Evolutionary conservation across 2,113 vertebrate genomes (phyloP).

Genomic region (Petrocephalus zakoni): DNA sequence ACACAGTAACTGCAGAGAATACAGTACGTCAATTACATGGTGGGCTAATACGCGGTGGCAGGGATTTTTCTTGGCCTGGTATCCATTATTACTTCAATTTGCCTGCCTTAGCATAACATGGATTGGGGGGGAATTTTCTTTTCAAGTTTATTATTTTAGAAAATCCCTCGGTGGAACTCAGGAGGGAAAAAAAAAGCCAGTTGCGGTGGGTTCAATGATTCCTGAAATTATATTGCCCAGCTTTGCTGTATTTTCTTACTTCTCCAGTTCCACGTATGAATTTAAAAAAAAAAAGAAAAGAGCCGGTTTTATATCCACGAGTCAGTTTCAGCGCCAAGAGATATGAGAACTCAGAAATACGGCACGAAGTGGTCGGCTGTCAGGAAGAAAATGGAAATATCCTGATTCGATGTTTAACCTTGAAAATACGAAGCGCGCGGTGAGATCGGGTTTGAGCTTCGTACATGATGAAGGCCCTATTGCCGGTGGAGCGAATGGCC

Average conservation of each 20-base stretch:
- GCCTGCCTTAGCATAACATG: conserved; percentile 17
- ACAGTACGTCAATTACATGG: background rate
- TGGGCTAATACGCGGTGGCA: background rate
- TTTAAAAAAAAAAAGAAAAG: background rate
- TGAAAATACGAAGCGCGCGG: background rate
- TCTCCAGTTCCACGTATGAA: background rate
- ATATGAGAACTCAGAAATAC: background rate
- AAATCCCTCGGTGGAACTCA: conserved; percentile 7
- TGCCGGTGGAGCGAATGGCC: background rate
- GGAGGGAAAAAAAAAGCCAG: conserved; percentile 8
- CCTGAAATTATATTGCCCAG: conserved; percentile 17
- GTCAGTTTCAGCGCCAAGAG: background rate
- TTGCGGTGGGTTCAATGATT: conserved; percentile 6
- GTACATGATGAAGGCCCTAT: background rate
- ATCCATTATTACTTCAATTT: conserved; percentile 23
- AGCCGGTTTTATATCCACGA: background rate
- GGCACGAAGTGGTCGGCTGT: background rate
- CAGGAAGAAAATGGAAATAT: background rate
- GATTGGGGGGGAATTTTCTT: conserved; percentile 6
- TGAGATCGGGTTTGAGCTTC: background rate
- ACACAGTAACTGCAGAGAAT: background rate
- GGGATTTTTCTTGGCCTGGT: conserved; percentile 24
- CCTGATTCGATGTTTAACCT: background rate
- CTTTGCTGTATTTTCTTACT: background rate
- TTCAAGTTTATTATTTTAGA: conserved; percentile 21